Evolutionary conservation across 1,140 invertebrate genomes (phyloP).

Genomic region (Teleogryllus occipitalis): DNA sequence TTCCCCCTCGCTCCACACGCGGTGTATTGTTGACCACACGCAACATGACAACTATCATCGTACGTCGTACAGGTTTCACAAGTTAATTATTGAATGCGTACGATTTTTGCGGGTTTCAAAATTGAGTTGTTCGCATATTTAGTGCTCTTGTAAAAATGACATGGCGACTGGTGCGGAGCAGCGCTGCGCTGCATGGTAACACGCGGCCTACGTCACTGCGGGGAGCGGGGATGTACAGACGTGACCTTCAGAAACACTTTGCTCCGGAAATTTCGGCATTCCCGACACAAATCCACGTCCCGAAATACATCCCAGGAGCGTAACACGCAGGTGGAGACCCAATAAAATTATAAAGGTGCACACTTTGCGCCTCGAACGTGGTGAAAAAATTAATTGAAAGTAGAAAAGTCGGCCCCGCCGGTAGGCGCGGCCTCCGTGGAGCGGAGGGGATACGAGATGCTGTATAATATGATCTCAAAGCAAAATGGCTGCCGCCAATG

Average conservation of each 20-base stretch:
- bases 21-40: neutral
- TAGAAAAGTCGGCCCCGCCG: conserved; percentile 8
- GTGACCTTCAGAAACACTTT: conserved; percentile 8
- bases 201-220: neutral
- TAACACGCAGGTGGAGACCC: neutral
- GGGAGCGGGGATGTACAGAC: neutral
- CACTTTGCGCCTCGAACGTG: neutral
- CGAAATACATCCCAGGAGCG: neutral
- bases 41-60: neutral
- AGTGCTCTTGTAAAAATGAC: conserved; percentile 4
- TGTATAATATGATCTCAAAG: conserved; percentile 8
- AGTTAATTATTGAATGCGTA: neutral
- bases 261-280: neutral
- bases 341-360: neutral
- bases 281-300: neutral
- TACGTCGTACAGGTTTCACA: neutral
- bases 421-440: neutral
- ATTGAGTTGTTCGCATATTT: conserved; percentile 5
- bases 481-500: conserved; percentile 13
- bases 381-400: conserved; percentile 14
- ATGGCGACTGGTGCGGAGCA: neutral
- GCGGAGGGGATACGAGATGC: neutral
- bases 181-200: neutral
- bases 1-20: neutral
- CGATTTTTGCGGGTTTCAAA: neutral